Percentiles rank a stretch among this genome's conserved stretches.
Evolutionary conservation across 2,888 invertebrate species (phyloP).

Genomic region (Emmelina monodactyla): DNA sequence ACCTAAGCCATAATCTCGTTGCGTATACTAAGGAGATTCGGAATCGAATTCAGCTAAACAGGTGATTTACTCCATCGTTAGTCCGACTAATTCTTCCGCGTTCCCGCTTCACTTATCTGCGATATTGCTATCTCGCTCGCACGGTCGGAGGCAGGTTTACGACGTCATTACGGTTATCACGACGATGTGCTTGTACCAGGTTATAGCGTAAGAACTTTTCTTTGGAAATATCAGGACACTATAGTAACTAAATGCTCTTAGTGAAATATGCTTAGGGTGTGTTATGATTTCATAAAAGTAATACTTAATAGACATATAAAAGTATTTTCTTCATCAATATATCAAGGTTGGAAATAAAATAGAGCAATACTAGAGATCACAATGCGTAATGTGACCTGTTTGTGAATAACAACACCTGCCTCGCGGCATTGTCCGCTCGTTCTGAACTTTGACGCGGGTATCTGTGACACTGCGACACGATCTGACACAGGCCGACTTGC

Average conservation of each 20-base stretch:
- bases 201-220: constrained; percentile 22
- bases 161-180: constrained; percentile 58
- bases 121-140: constrained; percentile 34
- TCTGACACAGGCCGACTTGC: constrained; percentile 32
- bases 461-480: constrained; percentile 29
- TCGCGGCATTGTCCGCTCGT: constrained; percentile 26
- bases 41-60: constrained; percentile 29
- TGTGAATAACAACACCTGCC: constrained; percentile 19
- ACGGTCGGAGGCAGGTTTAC: constrained; percentile 42
- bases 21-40: constrained; percentile 28
- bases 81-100: constrained; percentile 57
- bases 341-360: no score
- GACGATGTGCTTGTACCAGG: constrained; percentile 23
- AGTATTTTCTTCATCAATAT: no score
- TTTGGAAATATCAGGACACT: no score
- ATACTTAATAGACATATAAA: no score
- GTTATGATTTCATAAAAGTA: no score
- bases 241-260: no score
- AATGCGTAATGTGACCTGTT: constrained; percentile 20
- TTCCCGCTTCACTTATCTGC: constrained; percentile 35
- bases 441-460: constrained; percentile 28
- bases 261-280: no score
- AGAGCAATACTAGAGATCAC: no score
- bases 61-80: constrained; percentile 58
- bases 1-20: constrained; percentile 39